Evolutionary conservation across 2,888 invertebrate genomes (phyloP).

Genomic region (Rhingia rostrata): DNA sequence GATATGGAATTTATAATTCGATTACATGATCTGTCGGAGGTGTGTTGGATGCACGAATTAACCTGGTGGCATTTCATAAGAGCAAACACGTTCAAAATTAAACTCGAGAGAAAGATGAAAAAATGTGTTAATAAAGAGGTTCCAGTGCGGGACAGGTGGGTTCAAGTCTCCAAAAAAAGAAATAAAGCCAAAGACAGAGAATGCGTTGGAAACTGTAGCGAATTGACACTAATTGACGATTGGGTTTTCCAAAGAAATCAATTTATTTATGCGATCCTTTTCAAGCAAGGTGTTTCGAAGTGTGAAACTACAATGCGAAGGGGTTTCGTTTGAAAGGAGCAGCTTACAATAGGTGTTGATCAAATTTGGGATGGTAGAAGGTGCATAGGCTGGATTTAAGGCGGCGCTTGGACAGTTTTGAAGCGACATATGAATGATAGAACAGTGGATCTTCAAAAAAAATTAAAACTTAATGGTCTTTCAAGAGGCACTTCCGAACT

Average conservation of each 20-base stretch:
- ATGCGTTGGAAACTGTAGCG: constrained; percentile 2
- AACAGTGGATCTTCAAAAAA: too few relatives aligned
- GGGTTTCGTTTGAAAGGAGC: too few relatives aligned
- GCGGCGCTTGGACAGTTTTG: too few relatives aligned
- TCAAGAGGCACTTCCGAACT: too few relatives aligned
- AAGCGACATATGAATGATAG: too few relatives aligned
- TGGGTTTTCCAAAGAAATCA: constrained; percentile 19
- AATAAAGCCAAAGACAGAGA: constrained; percentile 1
- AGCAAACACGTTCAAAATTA: constrained; percentile 20
- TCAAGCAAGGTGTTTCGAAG: too few relatives aligned
- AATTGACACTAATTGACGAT: constrained; percentile 53
- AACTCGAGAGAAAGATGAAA: constrained; percentile 45
- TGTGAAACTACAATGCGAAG: too few relatives aligned
- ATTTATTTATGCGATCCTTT: too few relatives aligned
- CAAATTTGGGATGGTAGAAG: too few relatives aligned
- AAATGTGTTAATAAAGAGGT: constrained; percentile 72
- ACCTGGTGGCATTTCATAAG: constrained; percentile 9
- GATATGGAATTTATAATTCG: constrained; percentile 68
- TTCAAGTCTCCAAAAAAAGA: constrained; percentile 32
- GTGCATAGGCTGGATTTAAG: too few relatives aligned
- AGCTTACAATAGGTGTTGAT: too few relatives aligned
- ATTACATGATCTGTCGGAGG: constrained; percentile 64
- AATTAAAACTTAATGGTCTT: too few relatives aligned
- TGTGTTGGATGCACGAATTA: constrained; percentile 64
- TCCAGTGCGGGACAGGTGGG: constrained; percentile 59